A percentile compares a stretch with the other conserved stretches of the same genome.
These are phyloP conservation scores for Chaetorhynchus papuensis DNA, from an alignment of 2,113 vertebrate species.

Conservation along the genomic window DNA sequence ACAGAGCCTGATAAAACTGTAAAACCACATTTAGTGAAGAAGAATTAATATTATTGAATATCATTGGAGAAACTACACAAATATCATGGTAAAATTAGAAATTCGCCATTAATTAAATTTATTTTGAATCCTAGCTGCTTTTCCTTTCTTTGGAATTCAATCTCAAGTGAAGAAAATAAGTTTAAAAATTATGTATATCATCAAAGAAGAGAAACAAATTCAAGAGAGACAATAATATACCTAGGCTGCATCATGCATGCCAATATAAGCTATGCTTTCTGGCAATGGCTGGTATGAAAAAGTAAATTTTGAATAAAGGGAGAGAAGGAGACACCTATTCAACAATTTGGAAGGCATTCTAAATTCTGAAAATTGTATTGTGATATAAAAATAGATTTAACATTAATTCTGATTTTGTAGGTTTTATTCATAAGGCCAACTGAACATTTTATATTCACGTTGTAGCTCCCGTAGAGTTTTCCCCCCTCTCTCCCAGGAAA, in stretches of 20 bases:
- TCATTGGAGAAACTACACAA: neutral
- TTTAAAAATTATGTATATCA: neutral
- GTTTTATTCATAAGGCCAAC: neutral
- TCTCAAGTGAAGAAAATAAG: neutral
- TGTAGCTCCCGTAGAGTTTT: neutral
- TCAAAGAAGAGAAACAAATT: neutral
- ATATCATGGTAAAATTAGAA: neutral
- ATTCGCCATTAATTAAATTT: neutral
- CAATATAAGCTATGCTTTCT: neutral
- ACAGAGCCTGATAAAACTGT: neutral
- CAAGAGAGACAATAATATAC: neutral
- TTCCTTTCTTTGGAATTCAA: neutral
- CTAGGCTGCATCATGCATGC: neutral
- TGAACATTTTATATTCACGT: neutral
- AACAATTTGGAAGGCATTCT: neutral
- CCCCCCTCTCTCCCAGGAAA: rapidly evolving
- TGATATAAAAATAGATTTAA: neutral
- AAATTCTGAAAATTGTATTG: neutral
- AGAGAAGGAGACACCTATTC: neutral
- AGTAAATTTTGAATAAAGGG: neutral
- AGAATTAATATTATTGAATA: neutral
- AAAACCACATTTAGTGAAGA: neutral
- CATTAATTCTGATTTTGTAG: neutral
- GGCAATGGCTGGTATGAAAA: neutral
- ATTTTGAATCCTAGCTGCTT: neutral